Percentiles rank a stretch among this genome's conserved stretches.
phyloP scores from a whole-genome alignment of 2,113 vertebrate genomes.

The Danio rerio region GRCz12tu NC_133194.1:30401001-30401500 shows the following conservation, averaged over 20 bases:
- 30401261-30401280: background rate
- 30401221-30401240: background rate
- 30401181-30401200: background rate
- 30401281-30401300: background rate
- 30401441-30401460: no score
- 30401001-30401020: slow-evolving; percentile 24
- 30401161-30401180: slow-evolving; percentile 3
- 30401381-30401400: no score
- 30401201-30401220: background rate
- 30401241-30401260: background rate
- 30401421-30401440: no score
- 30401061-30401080: background rate
- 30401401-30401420: no score
- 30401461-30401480: no score
- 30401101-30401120: background rate
- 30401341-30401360: background rate
- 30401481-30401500: no score
- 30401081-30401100: background rate
- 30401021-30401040: background rate
- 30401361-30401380: no score
- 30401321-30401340: background rate
- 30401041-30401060: background rate
- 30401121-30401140: background rate
- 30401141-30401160: background rate
- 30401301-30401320: background rate